These are phyloP conservation scores for Trichopria drosophilae DNA, from an alignment of 2,888 invertebrate genomes.

Conservation along the genomic window DNA sequence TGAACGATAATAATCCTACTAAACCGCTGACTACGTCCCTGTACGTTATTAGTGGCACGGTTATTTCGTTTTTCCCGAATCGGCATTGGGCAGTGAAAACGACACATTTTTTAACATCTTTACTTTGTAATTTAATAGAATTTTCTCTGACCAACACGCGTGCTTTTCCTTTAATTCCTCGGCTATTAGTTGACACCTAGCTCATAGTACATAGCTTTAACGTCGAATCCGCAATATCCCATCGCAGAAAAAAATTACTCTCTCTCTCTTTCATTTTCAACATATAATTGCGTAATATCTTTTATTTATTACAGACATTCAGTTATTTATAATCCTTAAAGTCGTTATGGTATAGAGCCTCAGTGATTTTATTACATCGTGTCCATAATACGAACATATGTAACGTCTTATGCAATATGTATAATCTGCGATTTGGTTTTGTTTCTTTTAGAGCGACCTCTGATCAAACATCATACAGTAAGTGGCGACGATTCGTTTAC, in stretches of 20 bases:
- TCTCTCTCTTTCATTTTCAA: background rate
- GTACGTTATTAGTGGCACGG: too few species aligned
- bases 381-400: conserved; percentile 45
- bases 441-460: conserved; percentile 45
- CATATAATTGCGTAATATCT: conserved; percentile 48
- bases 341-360: conserved; percentile 54
- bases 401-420: conserved; percentile 40
- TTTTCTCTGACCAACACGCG: too few species aligned
- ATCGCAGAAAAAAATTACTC: background rate
- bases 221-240: conserved; percentile 25
- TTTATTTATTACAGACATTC: conserved; percentile 58
- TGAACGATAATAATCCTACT: conserved; percentile 30
- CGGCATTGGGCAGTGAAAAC: too few species aligned
- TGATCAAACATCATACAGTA: conserved; percentile 47
- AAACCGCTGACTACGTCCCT: conserved; percentile 7
- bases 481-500: conserved; percentile 48
- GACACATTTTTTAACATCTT: too few species aligned
- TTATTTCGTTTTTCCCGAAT: too few species aligned
- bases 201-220: conserved; percentile 48
- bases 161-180: too few species aligned
- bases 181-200: conserved; percentile 45
- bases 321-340: conserved; percentile 56
- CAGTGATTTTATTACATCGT: conserved; percentile 52
- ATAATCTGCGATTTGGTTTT: conserved; percentile 33
- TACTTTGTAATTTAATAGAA: too few species aligned